These are phyloP conservation scores for Pristiophorus japonicus DNA, from an alignment of 2,113 vertebrate genomes.

Conservation along the genomic window DNA sequence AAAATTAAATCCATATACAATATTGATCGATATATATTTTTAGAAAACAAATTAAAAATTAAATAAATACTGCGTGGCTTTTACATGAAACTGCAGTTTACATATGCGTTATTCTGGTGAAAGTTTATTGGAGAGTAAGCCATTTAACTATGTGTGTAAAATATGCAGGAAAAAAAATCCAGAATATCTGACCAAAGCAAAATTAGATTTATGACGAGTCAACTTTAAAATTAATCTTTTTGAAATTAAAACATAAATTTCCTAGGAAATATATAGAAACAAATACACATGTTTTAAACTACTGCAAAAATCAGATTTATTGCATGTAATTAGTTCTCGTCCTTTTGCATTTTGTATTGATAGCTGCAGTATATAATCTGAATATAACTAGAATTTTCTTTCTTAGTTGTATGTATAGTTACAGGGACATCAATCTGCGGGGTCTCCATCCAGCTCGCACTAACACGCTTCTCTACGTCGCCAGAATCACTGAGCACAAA, in stretches of 20 bases:
- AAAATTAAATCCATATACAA: background rate
- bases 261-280: background rate
- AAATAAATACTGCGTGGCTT: background rate
- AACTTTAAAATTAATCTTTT: background rate
- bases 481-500: constrained; percentile 28
- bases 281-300: no score
- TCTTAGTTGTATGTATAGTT: background rate
- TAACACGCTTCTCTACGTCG: background rate
- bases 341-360: background rate
- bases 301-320: background rate
- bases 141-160: background rate
- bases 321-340: background rate
- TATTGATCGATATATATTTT: background rate
- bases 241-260: background rate
- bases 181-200: background rate
- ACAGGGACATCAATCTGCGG: background rate
- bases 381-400: background rate
- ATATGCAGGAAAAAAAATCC: background rate
- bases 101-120: background rate
- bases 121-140: background rate
- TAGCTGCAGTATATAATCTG: background rate
- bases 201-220: no score
- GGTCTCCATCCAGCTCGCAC: background rate
- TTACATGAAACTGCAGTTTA: background rate
- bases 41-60: background rate